Base-by-base conservation (phyloP, 1,140 invertebrate genomes). In the Pachypeltis micranthus region DNA sequence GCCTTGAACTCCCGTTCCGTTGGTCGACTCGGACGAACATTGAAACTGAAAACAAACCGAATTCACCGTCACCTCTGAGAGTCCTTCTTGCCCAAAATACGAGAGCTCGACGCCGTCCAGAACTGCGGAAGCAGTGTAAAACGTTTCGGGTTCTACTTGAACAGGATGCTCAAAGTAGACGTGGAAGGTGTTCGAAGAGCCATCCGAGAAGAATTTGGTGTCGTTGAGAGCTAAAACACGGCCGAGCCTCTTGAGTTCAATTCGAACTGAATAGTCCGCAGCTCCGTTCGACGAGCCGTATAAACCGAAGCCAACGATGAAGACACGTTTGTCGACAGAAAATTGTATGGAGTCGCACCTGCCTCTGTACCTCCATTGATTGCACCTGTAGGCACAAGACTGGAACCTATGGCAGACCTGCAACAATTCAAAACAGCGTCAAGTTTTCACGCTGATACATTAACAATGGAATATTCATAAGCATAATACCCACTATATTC, bases 21-120 rank as follows among this genome's bases (percentile, higher is more conserved):
- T 95, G 16, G 92, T 95, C 73, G 89, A 92, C 70, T 95, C 92
- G 0, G 90, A 91, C 44, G 90, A 93, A 72, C 91, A 93, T 72
- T 95, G 91, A 76, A 95, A 95, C 75, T 93, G 90, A 76, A 94
- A 94, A 29, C 88, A 93, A 31, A 93, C 90, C 69, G 85, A 86
- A 16, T 89, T 89, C 68, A 91, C 87, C 19, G 85, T 87, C 12
- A 93, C 88, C 76, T 95, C 92, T 70, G 87, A 90, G 79, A 94
- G 83, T 23, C 92, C 91, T 75, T 95, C 91, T 74, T 94, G 91
- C n/a, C 92, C 92, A 73, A 94, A 95, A 73, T 93, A 95, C 74
- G 90, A 93, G 47, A 97, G 76, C 74, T 96, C 93, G 29, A 83
- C 85, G 10, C 92, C 92, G 72, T 94, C 91, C 2, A 95, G 75